Base-by-base conservation (phyloP, 2,797 vertebrate species). In the Lindbergichthys nudifrons region DNA sequence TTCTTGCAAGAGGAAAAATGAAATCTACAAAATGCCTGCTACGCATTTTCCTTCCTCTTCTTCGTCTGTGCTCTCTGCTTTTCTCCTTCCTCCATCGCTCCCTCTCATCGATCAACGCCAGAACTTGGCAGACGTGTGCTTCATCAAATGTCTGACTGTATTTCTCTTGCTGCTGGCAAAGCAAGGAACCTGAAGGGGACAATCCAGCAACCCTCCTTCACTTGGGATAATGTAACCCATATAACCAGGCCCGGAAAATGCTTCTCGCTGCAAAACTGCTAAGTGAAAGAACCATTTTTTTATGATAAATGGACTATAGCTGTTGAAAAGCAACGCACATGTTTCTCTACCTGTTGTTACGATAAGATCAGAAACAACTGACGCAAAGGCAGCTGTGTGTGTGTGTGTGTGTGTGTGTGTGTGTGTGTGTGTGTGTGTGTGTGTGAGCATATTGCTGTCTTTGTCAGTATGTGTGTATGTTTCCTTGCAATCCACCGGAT, bases 61-160 rank as follows among this genome's bases (percentile, higher is more conserved):
- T 80, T 65, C 65, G 64, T 64, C 45, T 58, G 57, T 77, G 73
- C 63, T 39, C 61, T 65, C 32, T 36, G 32, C 72, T 77, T 75
- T 75, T 59, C 69, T 67, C 30, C 79, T 79, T 63, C 68, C 66
- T 81, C 80, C 32, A 3, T 75, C 21, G 15, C 78, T 56, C 10
- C 51, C 73, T 54, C 85, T 79, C 91, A 93, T 95, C 89, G 54
- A 94, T 95, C 94, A 94, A 66, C 91, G 94, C 88, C 93, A 92
- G 42, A 83, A 75, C 81, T 21, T 67, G 64, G 81, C 75, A 76
- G 88, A 85, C 68, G 45, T 70, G 87, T 88, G 82, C 89, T 93
- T 87, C 75, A 90, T 94, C 94, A 93, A 88, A 89, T 63, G 89
- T 93, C 88, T 75, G 82, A 82, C 69, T 80, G 65, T 59, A 75